Percentiles rank a stretch among this genome's conserved stretches.
Conservation (phyloP, 1,140 invertebrate genomes). For the Brachionus rotundiformis region DNA sequence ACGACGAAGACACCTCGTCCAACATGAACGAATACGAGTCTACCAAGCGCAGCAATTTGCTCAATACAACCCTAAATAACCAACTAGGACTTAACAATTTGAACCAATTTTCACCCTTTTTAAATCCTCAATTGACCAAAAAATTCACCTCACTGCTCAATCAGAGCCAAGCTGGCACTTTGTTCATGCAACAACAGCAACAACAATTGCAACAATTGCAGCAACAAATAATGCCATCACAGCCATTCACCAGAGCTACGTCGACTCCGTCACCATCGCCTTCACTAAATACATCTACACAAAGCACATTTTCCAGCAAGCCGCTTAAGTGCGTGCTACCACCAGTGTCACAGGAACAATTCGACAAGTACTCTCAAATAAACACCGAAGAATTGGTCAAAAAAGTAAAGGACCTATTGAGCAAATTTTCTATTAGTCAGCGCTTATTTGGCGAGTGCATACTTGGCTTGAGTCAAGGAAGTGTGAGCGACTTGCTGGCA, state of each 20-base stretch:
- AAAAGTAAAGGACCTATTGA: constrained; percentile 90
- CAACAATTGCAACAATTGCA: neutral
- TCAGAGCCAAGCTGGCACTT: neutral
- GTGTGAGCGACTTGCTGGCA: constrained; percentile 86
- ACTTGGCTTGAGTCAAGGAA: constrained; percentile 78
- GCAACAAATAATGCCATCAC: neutral
- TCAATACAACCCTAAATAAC: neutral
- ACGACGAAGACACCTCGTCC: constrained; percentile 11
- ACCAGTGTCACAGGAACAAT: constrained; percentile 97
- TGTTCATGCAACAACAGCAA: neutral
- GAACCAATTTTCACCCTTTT: neutral
- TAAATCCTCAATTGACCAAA: constrained; percentile 7
- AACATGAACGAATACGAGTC: neutral
- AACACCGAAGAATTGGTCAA: constrained; percentile 95
- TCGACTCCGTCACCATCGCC: constrained; percentile 26
- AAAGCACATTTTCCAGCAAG: neutral
- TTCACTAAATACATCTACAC: constrained; percentile 13
- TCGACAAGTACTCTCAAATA: constrained; percentile 91
- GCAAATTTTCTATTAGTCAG: constrained; percentile 97
- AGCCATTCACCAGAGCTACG: neutral
- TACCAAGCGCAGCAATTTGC: neutral
- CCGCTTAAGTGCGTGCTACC: constrained; percentile 10
- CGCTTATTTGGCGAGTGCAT: constrained; percentile 95
- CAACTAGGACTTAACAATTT: neutral
- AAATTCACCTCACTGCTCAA: constrained; percentile 22